Conservation (phyloP, 2,797 vertebrate species). For the Aphelocoma californica region DNA sequence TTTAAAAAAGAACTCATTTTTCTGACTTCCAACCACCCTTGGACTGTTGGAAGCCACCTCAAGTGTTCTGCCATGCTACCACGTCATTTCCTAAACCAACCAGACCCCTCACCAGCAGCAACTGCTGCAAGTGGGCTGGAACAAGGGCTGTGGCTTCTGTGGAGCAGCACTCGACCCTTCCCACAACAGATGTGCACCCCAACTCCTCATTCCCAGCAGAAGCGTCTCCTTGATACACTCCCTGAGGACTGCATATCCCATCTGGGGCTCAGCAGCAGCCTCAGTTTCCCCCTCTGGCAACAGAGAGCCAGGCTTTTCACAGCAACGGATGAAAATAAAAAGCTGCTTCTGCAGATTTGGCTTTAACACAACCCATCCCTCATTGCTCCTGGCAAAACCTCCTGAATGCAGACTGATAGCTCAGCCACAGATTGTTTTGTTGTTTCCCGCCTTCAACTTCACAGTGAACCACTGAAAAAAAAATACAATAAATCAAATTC, state of each 20-base stretch:
- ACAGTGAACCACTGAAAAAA: background rate
- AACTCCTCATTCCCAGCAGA: background rate
- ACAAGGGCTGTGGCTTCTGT: background rate
- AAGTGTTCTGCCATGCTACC: background rate
- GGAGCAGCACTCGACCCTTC: background rate
- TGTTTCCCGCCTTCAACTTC: constrained; percentile 40
- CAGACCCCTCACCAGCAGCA: background rate
- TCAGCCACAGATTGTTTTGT: constrained; percentile 41
- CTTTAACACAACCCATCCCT: constrained; percentile 34
- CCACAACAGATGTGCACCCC: background rate
- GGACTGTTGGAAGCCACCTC: background rate
- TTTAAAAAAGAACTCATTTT: background rate
- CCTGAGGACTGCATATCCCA: background rate
- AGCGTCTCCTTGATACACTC: background rate
- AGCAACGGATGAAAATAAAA: background rate
- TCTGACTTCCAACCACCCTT: constrained; percentile 6
- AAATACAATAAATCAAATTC: background rate
- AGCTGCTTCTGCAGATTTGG: constrained; percentile 42
- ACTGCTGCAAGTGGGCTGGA: constrained; percentile 4
- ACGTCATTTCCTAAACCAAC: constrained; percentile 35
- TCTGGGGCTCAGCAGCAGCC: constrained; percentile 17
- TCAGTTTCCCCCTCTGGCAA: constrained; percentile 39
- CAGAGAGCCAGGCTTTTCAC: constrained; percentile 32
- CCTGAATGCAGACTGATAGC: constrained; percentile 49
- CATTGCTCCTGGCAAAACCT: constrained; percentile 19